These are phyloP conservation scores for Nebria ingens DNA, from an alignment of 1,140 invertebrate species.

Conservation along the genomic window DNA sequence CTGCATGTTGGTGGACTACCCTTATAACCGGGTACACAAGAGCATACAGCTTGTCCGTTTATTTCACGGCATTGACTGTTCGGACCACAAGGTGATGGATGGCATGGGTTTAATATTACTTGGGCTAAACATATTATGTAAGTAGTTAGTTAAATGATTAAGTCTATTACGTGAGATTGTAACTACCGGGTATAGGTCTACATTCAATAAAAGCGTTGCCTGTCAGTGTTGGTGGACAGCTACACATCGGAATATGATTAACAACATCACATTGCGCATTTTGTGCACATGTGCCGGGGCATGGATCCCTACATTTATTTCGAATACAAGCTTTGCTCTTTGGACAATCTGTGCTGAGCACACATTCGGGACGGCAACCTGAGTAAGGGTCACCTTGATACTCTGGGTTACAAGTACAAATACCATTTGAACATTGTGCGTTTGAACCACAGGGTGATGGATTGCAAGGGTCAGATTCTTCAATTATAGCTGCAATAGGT, in stretches of 20 bases:
- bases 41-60: constrained; percentile 53
- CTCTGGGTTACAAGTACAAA: constrained; percentile 58
- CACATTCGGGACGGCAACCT: constrained; percentile 65
- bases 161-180: background rate
- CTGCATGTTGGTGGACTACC: constrained; percentile 57
- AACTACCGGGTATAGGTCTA: constrained; percentile 33
- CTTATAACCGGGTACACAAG: constrained; percentile 51
- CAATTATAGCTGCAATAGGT: constrained; percentile 24
- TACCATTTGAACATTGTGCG: constrained; percentile 43
- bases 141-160: background rate
- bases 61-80: constrained; percentile 57
- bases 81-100: constrained; percentile 55
- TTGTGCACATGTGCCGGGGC: constrained; percentile 48
- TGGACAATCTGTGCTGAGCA: constrained; percentile 53
- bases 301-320: constrained; percentile 54
- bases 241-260: constrained; percentile 59
- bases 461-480: constrained; percentile 43
- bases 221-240: constrained; percentile 51
- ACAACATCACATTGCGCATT: constrained; percentile 57
- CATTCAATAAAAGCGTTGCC: constrained; percentile 73
- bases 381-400: constrained; percentile 60
- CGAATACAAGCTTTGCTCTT: constrained; percentile 48
- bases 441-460: constrained; percentile 57
- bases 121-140: background rate
- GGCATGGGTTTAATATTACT: constrained; percentile 43